Evolutionary conservation across 2,797 vertebrate species (phyloP).

Genomic region (Chanos chanos): DNA sequence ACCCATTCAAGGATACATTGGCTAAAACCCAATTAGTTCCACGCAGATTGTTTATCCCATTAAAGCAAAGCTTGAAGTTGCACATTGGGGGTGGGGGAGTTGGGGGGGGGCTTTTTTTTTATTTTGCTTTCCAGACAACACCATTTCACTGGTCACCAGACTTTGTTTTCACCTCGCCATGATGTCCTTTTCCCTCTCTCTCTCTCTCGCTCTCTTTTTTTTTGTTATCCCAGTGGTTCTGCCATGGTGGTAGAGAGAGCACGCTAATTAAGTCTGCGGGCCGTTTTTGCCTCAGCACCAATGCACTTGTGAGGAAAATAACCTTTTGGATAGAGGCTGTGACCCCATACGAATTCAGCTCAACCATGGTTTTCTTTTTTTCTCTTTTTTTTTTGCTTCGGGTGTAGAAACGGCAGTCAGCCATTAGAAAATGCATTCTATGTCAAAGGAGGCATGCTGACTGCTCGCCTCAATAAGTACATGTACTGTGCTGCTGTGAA

Average conservation of each 20-base stretch:
- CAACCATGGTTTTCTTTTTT: slow-evolving; percentile 40
- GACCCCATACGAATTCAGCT: slow-evolving; percentile 52
- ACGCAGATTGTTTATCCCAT: too few relatives aligned
- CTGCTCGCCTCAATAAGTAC: neutral
- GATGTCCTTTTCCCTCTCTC: slow-evolving; percentile 18
- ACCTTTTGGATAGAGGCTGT: slow-evolving; percentile 46
- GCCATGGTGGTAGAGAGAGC: slow-evolving; percentile 42
- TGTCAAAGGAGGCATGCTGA: neutral
- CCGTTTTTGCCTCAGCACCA: slow-evolving; percentile 9
- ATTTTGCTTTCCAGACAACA: slow-evolving; percentile 22
- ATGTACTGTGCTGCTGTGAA: neutral
- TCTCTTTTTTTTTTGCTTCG: slow-evolving; percentile 36
- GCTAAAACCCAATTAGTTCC: too few relatives aligned
- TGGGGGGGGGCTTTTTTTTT: too few relatives aligned
- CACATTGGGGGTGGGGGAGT: too few relatives aligned
- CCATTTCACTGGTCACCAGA: slow-evolving; percentile 11
- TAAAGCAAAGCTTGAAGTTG: too few relatives aligned
- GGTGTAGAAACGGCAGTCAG: slow-evolving; percentile 28
- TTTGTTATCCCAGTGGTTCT: slow-evolving; percentile 39
- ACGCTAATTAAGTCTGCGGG: slow-evolving; percentile 55
- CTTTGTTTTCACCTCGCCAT: slow-evolving; percentile 7
- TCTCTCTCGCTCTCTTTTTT: slow-evolving; percentile 23
- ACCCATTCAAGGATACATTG: too few relatives aligned
- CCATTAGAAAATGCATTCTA: neutral
- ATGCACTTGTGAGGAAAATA: slow-evolving; percentile 48